Conservation (phyloP, 2,113 vertebrate genomes). For the Sapayoa aenigma region DNA sequence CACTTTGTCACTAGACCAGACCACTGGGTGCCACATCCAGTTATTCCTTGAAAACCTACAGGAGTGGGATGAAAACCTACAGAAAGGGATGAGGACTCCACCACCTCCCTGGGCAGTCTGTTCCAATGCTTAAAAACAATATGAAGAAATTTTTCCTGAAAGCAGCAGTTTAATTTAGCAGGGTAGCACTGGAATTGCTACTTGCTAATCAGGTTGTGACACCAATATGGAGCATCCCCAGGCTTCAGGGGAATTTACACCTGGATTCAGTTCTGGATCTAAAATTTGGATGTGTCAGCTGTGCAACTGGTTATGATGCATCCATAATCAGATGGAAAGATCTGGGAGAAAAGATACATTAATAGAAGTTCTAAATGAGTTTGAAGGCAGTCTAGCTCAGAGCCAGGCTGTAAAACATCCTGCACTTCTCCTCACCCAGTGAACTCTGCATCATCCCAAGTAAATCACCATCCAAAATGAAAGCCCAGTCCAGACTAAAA, state of each 20-base stretch:
- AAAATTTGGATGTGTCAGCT: rapidly evolving
- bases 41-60: neutral
- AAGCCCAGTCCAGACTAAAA: neutral
- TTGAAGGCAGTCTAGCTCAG: neutral
- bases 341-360: neutral
- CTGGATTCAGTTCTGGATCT: neutral
- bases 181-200: neutral
- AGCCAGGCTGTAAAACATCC: conserved; percentile 7
- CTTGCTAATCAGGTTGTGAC: neutral
- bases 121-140: too few species aligned
- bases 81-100: neutral
- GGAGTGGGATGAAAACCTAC: neutral
- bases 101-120: neutral
- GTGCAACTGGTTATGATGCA: neutral
- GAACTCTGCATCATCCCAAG: neutral
- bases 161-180: neutral
- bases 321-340: neutral
- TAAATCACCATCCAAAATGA: neutral
- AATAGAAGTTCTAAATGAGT: neutral
- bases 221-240: neutral
- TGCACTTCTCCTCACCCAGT: neutral
- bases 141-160: neutral
- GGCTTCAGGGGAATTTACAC: neutral
- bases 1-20: neutral
- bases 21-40: neutral